Percentiles rank a stretch among this genome's conserved stretches.
phyloP scores from a whole-genome alignment of 2,113 vertebrate genomes.

The Semicossyphus pulcher region DNA sequence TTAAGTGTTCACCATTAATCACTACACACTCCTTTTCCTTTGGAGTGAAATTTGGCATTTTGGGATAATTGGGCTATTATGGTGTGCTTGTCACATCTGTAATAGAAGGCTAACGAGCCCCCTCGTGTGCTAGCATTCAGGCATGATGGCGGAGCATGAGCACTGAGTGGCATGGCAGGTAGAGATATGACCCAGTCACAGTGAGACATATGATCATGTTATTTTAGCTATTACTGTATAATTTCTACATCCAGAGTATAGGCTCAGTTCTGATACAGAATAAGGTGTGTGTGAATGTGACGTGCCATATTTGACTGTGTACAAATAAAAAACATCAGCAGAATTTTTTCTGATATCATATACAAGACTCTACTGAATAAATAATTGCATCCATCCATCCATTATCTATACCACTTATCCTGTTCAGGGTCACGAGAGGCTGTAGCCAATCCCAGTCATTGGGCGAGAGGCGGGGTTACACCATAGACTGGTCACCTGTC shows the following conservation, averaged over 20 bases:
- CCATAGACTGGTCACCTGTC: too few species aligned
- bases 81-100: slow-evolving; percentile 94
- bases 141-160: slow-evolving; percentile 79
- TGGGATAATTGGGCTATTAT: slow-evolving; percentile 98
- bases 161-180: slow-evolving; percentile 77
- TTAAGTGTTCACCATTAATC: slow-evolving; percentile 99
- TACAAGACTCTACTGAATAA: background rate
- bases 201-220: slow-evolving; percentile 49
- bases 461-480: too few species aligned
- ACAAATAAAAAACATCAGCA: background rate
- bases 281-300: background rate
- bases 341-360: too few species aligned
- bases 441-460: too few species aligned
- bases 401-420: too few species aligned
- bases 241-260: slow-evolving; percentile 14
- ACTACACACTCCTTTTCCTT: slow-evolving; percentile 94
- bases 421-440: too few species aligned
- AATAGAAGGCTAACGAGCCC: slow-evolving; percentile 97
- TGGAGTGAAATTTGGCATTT: slow-evolving; percentile 99
- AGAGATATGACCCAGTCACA: slow-evolving; percentile 63
- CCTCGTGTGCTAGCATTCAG: slow-evolving; percentile 87
- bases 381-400: too few species aligned
- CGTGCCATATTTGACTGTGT: background rate
- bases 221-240: slow-evolving; percentile 27
- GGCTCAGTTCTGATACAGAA: slow-evolving; percentile 11